A percentile compares a stretch with the other conserved stretches of the same genome.
These are phyloP conservation scores for Theonella swinhoei DNA, from an alignment of 37 sponge, comb jelly and placozoan species.

Conservation along the genomic window DNA sequence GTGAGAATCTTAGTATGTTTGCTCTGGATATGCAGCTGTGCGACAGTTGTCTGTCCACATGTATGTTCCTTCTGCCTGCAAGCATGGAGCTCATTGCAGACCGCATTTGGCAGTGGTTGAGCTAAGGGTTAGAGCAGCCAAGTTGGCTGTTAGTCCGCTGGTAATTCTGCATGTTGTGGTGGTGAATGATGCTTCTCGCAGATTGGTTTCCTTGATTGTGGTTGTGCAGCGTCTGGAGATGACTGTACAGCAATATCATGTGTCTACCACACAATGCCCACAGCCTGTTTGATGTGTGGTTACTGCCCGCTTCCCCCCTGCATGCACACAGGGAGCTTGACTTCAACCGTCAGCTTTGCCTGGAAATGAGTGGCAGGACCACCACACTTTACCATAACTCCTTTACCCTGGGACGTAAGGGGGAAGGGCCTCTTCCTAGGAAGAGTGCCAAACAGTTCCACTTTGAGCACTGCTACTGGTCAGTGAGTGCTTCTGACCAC, in stretches of 20 bases:
- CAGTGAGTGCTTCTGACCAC: conserved; percentile 39
- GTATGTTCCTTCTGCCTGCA: too few relatives aligned
- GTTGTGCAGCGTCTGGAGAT: background rate
- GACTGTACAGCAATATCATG: background rate
- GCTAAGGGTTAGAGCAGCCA: too few relatives aligned
- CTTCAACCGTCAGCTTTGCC: conserved; percentile 16
- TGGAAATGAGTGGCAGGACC: conserved; percentile 43
- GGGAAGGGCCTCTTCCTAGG: background rate
- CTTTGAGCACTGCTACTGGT: conserved; percentile 90
- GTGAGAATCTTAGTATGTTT: too few relatives aligned
- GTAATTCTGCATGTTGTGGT: too few relatives aligned
- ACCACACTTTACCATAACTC: conserved; percentile 33
- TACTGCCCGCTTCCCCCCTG: too few relatives aligned
- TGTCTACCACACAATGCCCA: background rate
- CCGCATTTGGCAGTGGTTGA: too few relatives aligned
- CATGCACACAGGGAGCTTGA: conserved; percentile 61
- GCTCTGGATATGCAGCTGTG: too few relatives aligned
- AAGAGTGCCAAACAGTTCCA: conserved; percentile 59
- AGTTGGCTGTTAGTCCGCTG: too few relatives aligned
- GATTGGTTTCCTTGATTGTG: background rate
- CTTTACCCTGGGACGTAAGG: background rate
- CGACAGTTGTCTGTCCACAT: too few relatives aligned
- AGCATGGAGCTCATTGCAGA: too few relatives aligned
- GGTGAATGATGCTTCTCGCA: too few relatives aligned
- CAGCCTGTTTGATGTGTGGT: background rate